These are phyloP conservation scores for Peribatodes rhomboidaria DNA, from an alignment of 2,888 invertebrate genomes.

Conservation along the genomic window DNA sequence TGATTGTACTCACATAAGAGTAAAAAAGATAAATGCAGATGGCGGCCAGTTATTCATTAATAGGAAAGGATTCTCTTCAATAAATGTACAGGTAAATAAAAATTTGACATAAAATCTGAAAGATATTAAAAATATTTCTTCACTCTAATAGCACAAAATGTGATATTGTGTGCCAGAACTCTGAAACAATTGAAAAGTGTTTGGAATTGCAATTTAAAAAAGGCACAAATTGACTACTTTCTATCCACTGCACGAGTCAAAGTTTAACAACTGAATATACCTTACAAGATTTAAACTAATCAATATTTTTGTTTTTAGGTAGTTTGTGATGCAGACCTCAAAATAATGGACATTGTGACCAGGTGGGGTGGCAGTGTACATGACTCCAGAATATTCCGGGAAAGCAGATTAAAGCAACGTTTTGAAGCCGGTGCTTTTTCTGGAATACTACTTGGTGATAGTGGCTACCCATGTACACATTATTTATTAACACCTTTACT, in stretches of 20 bases:
- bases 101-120: no score
- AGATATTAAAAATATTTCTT: no score
- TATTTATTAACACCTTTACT: conserved; percentile 43
- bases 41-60: conserved; percentile 15
- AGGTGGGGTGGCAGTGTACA: conserved; percentile 45
- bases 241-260: no score
- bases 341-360: conserved; percentile 32
- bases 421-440: conserved; percentile 36
- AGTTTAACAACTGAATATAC: no score
- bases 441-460: conserved; percentile 43
- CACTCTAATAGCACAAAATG: no score
- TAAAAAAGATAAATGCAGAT: conserved; percentile 27
- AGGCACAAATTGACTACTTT: no score
- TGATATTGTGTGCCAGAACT: no score
- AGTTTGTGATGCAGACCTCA: conserved; percentile 39
- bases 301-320: conserved; percentile 31
- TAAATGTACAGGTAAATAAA: conserved; percentile 24
- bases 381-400: conserved; percentile 42
- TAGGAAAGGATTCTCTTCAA: conserved; percentile 24
- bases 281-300: background rate
- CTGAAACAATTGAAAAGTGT: no score
- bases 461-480: conserved; percentile 27
- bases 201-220: no score
- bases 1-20: conserved; percentile 32
- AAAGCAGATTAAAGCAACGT: conserved; percentile 22